phyloP scores from a whole-genome alignment of 2,888 invertebrate species.

The Leuctra nigra region DNA sequence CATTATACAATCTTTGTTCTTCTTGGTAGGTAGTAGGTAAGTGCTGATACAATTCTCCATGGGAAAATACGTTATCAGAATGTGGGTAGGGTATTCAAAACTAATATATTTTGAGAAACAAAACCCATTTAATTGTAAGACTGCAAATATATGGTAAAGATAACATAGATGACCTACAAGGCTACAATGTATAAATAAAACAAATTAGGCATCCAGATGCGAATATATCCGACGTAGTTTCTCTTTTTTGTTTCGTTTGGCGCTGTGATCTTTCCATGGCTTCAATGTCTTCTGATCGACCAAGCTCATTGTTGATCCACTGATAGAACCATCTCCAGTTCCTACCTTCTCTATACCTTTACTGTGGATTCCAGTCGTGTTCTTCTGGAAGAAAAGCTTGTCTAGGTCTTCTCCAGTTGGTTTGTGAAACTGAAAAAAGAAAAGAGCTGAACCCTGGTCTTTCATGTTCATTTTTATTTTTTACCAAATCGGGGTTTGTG shows the following conservation, averaged over 20 bases:
- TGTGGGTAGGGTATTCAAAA: too few relatives aligned
- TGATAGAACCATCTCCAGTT: constrained; percentile 29
- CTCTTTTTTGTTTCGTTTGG: constrained; percentile 78
- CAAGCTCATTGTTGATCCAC: constrained; percentile 31
- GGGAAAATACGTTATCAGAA: too few relatives aligned
- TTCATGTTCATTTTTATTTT: too few relatives aligned
- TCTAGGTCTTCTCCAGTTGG: constrained; percentile 53
- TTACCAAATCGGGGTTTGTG: too few relatives aligned
- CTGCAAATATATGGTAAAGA: too few relatives aligned
- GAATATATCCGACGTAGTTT: constrained; percentile 81
- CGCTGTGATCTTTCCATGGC: constrained; percentile 74
- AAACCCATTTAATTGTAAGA: too few relatives aligned
- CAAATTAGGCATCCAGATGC: constrained; percentile 73
- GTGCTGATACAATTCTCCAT: too few relatives aligned
- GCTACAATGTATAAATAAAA: too few relatives aligned
- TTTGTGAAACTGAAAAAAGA: constrained; percentile 32
- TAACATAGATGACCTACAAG: too few relatives aligned
- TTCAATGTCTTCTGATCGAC: constrained; percentile 61
- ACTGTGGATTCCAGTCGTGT: constrained; percentile 41
- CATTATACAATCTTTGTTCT: too few relatives aligned
- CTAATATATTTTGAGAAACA: too few relatives aligned
- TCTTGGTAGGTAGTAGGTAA: too few relatives aligned
- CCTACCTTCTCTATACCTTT: constrained; percentile 35
- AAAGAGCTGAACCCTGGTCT: neutral
- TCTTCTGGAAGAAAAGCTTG: constrained; percentile 50